Evolutionary conservation across 2,888 invertebrate species (phyloP).

Genomic region (Oscheius sp.): DNA sequence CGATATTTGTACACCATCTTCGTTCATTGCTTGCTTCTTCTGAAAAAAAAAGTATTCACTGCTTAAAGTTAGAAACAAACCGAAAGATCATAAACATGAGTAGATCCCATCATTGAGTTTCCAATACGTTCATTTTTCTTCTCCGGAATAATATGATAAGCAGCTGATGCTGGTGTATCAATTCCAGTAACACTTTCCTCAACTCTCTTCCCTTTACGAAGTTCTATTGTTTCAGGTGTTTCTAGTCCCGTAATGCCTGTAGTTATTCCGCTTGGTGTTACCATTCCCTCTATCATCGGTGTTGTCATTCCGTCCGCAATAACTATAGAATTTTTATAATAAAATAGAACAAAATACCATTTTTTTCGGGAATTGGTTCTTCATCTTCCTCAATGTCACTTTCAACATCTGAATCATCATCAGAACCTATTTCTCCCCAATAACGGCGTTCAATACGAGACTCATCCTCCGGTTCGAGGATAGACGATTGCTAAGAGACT

Average conservation of each 20-base stretch:
- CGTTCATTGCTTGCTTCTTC: conserved; percentile 54
- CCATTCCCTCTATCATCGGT: conserved; percentile 46
- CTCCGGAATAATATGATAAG: conserved; percentile 95
- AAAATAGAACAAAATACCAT: neutral
- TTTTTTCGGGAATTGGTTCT: conserved; percentile 62
- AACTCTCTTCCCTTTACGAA: conserved; percentile 96
- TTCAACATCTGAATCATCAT: conserved; percentile 75
- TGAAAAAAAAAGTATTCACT: conserved; percentile 31
- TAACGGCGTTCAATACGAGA: conserved; percentile 89
- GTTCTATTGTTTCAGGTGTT: conserved; percentile 97
- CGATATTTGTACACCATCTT: conserved; percentile 83
- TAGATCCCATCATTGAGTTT: conserved; percentile 85
- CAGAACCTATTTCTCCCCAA: conserved; percentile 97
- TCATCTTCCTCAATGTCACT: conserved; percentile 62
- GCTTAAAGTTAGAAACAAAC: conserved; percentile 68
- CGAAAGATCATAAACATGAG: conserved; percentile 94
- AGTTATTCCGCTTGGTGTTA: conserved; percentile 65
- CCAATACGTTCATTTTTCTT: conserved; percentile 85
- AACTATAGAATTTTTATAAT: neutral
- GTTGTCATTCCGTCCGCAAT: conserved; percentile 47
- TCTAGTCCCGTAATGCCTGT: conserved; percentile 77
- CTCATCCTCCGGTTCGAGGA: conserved; percentile 76
- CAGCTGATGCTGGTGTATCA: conserved; percentile 73
- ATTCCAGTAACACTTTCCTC: conserved; percentile 76
- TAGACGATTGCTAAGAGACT: conserved; percentile 10